These are phyloP conservation scores for Mastomys coucha DNA, from an alignment of 2,113 vertebrate genomes.

Conservation along the genomic window DNA sequence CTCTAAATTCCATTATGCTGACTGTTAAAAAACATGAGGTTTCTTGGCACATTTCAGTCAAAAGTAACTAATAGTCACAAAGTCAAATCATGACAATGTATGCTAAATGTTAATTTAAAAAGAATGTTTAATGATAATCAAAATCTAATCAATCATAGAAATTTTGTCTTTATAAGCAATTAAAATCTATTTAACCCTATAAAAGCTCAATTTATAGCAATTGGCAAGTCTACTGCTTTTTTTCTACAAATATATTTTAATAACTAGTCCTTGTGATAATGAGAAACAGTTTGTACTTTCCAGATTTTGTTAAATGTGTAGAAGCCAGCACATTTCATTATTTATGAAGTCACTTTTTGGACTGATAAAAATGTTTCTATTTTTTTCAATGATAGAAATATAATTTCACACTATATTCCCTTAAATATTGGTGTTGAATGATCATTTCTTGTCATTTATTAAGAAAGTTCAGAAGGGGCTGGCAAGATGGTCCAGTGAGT, in stretches of 20 bases:
- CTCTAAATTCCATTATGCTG: conserved; percentile 19
- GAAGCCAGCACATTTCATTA: conserved; percentile 41
- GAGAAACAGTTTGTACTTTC: conserved; percentile 63
- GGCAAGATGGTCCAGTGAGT: no score
- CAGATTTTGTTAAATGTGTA: conserved; percentile 22
- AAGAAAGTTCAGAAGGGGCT: not conserved
- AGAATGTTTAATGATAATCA: conserved; percentile 58
- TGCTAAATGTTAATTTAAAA: conserved; percentile 68
- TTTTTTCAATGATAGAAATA: no score
- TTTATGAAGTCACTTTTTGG: conserved; percentile 38
- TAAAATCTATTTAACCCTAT: conserved; percentile 48
- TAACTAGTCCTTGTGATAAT: conserved; percentile 64
- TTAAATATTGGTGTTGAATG: not conserved
- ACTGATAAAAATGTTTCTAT: not conserved
- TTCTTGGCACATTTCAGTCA: conserved; percentile 45
- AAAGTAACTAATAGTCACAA: conserved; percentile 53
- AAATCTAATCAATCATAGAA: conserved; percentile 44
- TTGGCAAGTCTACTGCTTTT: not conserved
- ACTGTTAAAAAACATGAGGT: conserved; percentile 44
- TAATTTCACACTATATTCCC: conserved; percentile 15
- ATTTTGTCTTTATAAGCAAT: conserved; percentile 52
- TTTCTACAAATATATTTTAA: conserved; percentile 69
- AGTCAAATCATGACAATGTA: conserved; percentile 38
- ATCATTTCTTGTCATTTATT: not conserved
- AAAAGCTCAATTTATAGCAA: conserved; percentile 54